A percentile compares a stretch with the other conserved stretches of the same genome.
Evolutionary conservation across 2,888 invertebrate genomes (phyloP).

Genomic region (Rhimphoctona megacephalus): DNA sequence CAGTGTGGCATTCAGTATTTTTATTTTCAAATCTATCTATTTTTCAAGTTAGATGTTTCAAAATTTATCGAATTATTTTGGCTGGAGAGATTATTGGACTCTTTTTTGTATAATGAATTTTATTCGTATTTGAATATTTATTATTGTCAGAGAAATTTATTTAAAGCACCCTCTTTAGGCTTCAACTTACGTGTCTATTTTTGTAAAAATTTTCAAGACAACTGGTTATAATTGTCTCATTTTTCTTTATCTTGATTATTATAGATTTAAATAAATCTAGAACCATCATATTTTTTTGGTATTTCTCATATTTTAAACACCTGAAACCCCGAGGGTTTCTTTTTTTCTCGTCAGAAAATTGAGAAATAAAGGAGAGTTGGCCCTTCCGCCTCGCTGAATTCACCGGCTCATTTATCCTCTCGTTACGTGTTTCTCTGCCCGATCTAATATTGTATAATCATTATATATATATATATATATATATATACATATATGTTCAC

Average conservation of each 20-base stretch:
- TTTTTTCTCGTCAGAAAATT: constrained; percentile 40
- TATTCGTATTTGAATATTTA: not conserved
- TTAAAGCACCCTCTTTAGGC: not conserved
- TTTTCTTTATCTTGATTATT: not conserved
- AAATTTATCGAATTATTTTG: no score
- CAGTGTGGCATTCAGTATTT: not conserved
- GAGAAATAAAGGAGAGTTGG: constrained; percentile 50
- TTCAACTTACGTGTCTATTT: not conserved
- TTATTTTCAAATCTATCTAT: not conserved
- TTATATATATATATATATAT: not conserved
- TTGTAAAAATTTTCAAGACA: not conserved
- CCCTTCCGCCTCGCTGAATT: constrained; percentile 55
- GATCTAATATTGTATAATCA: constrained; percentile 42
- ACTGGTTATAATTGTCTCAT: not conserved
- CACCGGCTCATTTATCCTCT: constrained; percentile 58
- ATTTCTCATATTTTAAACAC: constrained; percentile 6
- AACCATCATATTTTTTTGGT: not conserved
- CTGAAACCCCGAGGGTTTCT: not conserved
- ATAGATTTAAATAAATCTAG: not conserved
- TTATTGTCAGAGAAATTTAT: not conserved
- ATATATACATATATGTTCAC: not conserved
- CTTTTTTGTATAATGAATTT: not conserved
- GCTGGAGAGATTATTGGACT: no score
- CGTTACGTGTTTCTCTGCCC: constrained; percentile 54
- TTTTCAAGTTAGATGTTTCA: not conserved